These are phyloP conservation scores for Zaprionus nigranus DNA, from an alignment of 1,140 invertebrate species.

Conservation along the genomic window DNA sequence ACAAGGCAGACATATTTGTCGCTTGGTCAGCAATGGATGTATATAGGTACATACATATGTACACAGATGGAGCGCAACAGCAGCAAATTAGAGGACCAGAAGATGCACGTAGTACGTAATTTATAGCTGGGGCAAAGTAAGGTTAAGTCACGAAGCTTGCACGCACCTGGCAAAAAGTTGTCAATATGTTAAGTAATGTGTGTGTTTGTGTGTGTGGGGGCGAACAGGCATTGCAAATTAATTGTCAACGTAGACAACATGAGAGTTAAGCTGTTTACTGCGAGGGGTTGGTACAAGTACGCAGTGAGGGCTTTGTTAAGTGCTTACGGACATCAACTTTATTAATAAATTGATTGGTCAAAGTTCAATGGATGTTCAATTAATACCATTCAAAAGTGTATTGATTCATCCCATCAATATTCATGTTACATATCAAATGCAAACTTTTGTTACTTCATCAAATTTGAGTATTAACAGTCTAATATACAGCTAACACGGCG, in stretches of 20 bases:
- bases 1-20: slow-evolving; percentile 70
- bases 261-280: slow-evolving; percentile 6
- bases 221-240: slow-evolving; percentile 59
- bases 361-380: slow-evolving; percentile 50
- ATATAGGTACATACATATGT: not conserved
- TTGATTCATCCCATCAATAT: not conserved
- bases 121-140: slow-evolving; percentile 44
- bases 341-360: slow-evolving; percentile 57
- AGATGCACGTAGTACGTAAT: slow-evolving; percentile 52
- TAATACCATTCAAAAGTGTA: not conserved
- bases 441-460: not conserved
- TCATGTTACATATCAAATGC: too few relatives aligned
- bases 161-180: slow-evolving; percentile 28
- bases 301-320: slow-evolving; percentile 31
- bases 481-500: not conserved
- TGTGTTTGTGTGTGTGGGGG: slow-evolving; percentile 12
- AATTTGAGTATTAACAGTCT: not conserved
- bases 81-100: slow-evolving; percentile 58
- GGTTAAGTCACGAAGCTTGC: slow-evolving; percentile 27
- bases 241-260: slow-evolving; percentile 67
- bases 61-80: slow-evolving; percentile 1
- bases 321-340: slow-evolving; percentile 53
- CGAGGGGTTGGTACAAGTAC: slow-evolving; percentile 2
- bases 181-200: slow-evolving; percentile 24
- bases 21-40: slow-evolving; percentile 64